Conservation (phyloP, 1,140 invertebrate species). For the Dreissena polymorpha region DNA sequence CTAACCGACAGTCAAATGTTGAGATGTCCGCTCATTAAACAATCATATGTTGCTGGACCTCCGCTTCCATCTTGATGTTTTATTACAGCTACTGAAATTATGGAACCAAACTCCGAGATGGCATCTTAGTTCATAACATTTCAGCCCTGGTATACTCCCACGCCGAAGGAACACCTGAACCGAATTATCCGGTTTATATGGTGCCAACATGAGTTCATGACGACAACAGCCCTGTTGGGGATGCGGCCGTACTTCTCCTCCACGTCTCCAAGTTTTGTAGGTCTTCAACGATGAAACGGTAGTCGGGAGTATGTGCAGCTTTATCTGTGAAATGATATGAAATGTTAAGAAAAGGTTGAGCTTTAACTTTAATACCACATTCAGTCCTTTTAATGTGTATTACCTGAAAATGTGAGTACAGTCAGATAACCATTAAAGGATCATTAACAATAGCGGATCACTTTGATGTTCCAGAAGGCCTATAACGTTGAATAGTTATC, state of each 20-base stretch:
- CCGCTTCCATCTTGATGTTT: constrained; percentile 65
- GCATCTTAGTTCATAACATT: constrained; percentile 61
- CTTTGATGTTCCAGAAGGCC: too few relatives aligned
- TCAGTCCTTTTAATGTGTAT: too few relatives aligned
- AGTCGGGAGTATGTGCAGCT: constrained; percentile 58
- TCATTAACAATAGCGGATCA: too few relatives aligned
- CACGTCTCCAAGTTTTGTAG: constrained; percentile 66
- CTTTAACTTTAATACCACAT: too few relatives aligned
- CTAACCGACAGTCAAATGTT: too few relatives aligned
- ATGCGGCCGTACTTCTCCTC: constrained; percentile 59
- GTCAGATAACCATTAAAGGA: too few relatives aligned
- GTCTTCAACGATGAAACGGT: constrained; percentile 60
- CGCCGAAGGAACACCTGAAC: constrained; percentile 59
- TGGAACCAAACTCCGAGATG: constrained; percentile 60
- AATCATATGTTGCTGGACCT: constrained; percentile 46
- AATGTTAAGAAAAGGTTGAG: too few relatives aligned
- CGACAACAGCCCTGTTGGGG: constrained; percentile 65
- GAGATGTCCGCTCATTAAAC: too few relatives aligned
- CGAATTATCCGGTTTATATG: constrained; percentile 60
- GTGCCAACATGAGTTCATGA: constrained; percentile 73
- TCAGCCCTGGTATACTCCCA: constrained; percentile 61
- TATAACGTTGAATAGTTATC: too few relatives aligned
- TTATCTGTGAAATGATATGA: constrained; percentile 22
- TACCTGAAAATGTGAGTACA: too few relatives aligned
- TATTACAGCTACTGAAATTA: constrained; percentile 57